Evolutionary conservation across 53 echinoderm and acorn worm genomes (phyloP), one percentile per base, ranked within the genome.

Genomic region (Patiria pectinifera): DNA sequence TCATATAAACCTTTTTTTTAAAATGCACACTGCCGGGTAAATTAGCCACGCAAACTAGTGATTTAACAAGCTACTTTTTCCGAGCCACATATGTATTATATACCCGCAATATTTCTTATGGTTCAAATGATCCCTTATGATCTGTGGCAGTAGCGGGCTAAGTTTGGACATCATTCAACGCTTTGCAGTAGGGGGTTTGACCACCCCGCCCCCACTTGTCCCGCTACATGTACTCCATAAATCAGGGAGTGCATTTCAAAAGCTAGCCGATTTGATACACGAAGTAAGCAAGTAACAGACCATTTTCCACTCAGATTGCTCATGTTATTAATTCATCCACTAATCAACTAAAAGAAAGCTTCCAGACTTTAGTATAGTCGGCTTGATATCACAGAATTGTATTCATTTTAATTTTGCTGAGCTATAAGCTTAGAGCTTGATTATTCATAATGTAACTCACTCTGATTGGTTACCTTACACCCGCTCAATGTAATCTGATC

Each of bases 281-380:
- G 24, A 74, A 74, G 21, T 79, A 7, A 79, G 43, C 85, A 86
- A 85, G 19, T 14, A 59, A 22, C 25, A 86, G 86, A 86, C 71
- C n/a, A 86, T 72, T 7, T 14, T 90, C 79, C 81, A 90, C 81
- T 81, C 80, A 81, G 80, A 90, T 90, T 90, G 90, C 90, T 90
- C 45, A 53, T 87, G 59, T 90, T 90, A 80, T 80, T 81, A 25
- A 24, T 80, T 80, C 81, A 90, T 90, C 70, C 90, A 90, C 90
- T 90, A 90, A 47, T 90, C 80, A 90, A 90, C 90, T 90, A 90
- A 90, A 19, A 84, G 15, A 43, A 84, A 82, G 82, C 84, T 47
- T 84, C 84, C 26, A 35, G 62, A 62, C 47, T 82, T 46, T 59
- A 63, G 84, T 84, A 63, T 84, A 63, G 63, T 84, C 43, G 43